Percentiles rank a stretch among this genome's conserved stretches.
Conservation (phyloP, 2,888 invertebrate species). For the Thecocarcelia acutangulata region DNA sequence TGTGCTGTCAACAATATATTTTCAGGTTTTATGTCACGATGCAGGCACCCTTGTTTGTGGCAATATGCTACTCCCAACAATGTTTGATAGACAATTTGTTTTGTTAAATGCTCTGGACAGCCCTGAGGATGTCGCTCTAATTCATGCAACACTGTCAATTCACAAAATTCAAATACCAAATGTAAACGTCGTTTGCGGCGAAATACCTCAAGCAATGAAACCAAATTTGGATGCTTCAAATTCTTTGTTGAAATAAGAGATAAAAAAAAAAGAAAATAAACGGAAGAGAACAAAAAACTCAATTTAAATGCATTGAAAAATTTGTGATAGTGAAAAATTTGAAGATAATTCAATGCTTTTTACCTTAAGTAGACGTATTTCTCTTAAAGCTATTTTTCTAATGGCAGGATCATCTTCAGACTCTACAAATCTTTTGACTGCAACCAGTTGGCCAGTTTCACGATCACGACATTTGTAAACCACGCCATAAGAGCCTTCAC, state of each 20-base stretch:
- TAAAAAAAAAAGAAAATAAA: too few relatives aligned
- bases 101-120: conserved; percentile 93
- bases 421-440: conserved; percentile 98
- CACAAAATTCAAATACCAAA: conserved; percentile 99
- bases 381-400: conserved; percentile 96
- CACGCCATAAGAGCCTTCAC: conserved; percentile 88
- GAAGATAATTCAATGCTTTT: too few relatives aligned
- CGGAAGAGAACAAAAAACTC: not conserved
- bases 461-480: conserved; percentile 98
- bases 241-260: conserved; percentile 86
- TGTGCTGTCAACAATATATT: conserved; percentile 96
- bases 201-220: conserved; percentile 98
- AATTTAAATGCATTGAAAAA: too few relatives aligned
- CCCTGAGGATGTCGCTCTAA: conserved; percentile 96
- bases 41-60: conserved; percentile 96
- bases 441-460: conserved; percentile 96
- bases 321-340: too few relatives aligned
- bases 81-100: conserved; percentile 97
- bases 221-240: conserved; percentile 97
- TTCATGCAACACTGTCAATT: conserved; percentile 97
- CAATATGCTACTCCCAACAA: conserved; percentile 97
- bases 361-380: conserved; percentile 97
- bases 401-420: conserved; percentile 98
- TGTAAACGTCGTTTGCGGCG: conserved; percentile 96
- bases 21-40: conserved; percentile 99